phyloP scores from a whole-genome alignment of 2,888 invertebrate species.

The Platerodrilus igneus region DNA sequence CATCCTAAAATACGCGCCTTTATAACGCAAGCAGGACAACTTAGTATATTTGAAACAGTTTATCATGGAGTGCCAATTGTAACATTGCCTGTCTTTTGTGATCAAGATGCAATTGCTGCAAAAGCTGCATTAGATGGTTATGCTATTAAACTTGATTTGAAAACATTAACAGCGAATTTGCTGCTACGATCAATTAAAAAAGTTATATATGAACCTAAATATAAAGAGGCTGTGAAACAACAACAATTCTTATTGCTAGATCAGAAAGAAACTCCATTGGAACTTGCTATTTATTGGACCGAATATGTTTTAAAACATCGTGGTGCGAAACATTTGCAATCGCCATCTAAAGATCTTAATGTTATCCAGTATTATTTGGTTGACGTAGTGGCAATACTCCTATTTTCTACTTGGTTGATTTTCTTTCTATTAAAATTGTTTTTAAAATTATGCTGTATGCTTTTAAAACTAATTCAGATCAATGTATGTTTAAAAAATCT shows the following conservation, averaged over 20 bases:
- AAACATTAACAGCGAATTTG: constrained; percentile 60
- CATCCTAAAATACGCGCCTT: constrained; percentile 74
- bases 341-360: constrained; percentile 66
- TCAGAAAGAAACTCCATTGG: no score
- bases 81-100: constrained; percentile 77
- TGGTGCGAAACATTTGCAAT: no score
- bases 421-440: constrained; percentile 43
- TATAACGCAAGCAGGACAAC: constrained; percentile 74
- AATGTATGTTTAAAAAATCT: constrained; percentile 25
- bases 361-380: constrained; percentile 62
- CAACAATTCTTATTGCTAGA: constrained; percentile 67
- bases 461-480: constrained; percentile 42
- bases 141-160: constrained; percentile 69
- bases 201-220: constrained; percentile 66
- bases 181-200: constrained; percentile 65
- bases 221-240: constrained; percentile 61
- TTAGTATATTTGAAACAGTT: constrained; percentile 79
- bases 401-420: constrained; percentile 38
- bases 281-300: no score
- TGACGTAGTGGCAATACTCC: constrained; percentile 52
- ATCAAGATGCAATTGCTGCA: constrained; percentile 78
- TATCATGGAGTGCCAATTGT: constrained; percentile 79
- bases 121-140: constrained; percentile 77
- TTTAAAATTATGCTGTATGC: constrained; percentile 48
- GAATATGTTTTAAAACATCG: no score